Evolutionary conservation across 2,888 invertebrate genomes (phyloP), one percentile per base, ranked within the genome.

Genomic region (Rotaria socialis): DNA sequence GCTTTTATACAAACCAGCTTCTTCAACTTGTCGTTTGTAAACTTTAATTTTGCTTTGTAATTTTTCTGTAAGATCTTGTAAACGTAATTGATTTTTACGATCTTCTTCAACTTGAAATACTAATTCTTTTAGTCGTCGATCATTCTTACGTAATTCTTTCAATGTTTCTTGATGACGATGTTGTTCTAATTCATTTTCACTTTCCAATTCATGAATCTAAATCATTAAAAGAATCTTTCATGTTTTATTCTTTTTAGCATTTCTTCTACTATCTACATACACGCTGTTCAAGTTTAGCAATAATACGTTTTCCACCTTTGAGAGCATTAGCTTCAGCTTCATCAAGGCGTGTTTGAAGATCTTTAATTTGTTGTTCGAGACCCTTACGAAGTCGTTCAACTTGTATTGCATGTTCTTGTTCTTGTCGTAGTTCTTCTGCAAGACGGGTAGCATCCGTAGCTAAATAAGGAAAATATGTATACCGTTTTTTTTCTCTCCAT

Each of bases 11-110:
- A 27, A 67, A 67, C 67, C 91, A 89, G 98, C 98, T 92, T 99
- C 98, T 92, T 99, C 98, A 92, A 98, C 97, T 94, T 99, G 98
- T 94, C 97, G 95, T 95, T 98, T 99, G 95, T 97, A 99, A 90
- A 96, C 96, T 94, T 98, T 98, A 94, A 99, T 97, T 95, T 99
- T 99, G 93, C 96, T 96, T 88, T 88, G 88, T 90, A 99, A 94
- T 94, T 98, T 98, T 94, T 99, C 99, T 90, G 98, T 97, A 91
- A 98, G 94, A 93, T 98, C 98, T 92, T 97, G 97, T 95, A 98
- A 96, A 91, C 97, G 96, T 92, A 98, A 97, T 93, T 98, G 97
- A 93, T 97, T 97, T 94, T 99, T 99, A 93, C 97, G 96, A 93
- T 99, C 99, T 92, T 99, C 99, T 91, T 99, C 98, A 88, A 96